Evolutionary conservation across 2,888 invertebrate species (phyloP), one percentile per base, ranked within the genome.

Genomic region (Pteria penguin): DNA sequence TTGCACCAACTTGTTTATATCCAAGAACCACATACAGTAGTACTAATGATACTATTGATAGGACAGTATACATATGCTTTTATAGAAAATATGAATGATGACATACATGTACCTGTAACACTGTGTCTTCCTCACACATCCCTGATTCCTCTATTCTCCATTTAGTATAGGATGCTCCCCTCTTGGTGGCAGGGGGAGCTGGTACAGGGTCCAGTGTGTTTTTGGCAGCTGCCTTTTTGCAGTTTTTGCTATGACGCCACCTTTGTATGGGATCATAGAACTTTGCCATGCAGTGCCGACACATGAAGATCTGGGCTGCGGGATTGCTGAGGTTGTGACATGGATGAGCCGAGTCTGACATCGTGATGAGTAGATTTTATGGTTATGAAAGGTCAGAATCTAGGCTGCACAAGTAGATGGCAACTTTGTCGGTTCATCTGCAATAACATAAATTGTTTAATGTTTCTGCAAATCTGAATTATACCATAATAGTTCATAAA

Each of bases 271-370:
- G 86, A 79, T 89, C 88, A 73, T 86, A 86, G 78, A 89, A 89
- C 76, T 86, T 87, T 77, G 86, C 84, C 87, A 88, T 88, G 75
- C 89, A 89, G 78, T 89, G 89, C 2, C 89, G 84, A 73, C 89
- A 89, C 88, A 88, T 88, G 78, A 88, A 89, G 4, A 87, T 73
- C 60, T 86, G 86, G 22, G 87, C 87, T 70, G 86, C 83, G 31
- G 89, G 88, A 22, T 88, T 85, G 77, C 89, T 89, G 63, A 89
- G 84, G 65, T 87, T 83, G 80, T 89, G 89, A 77, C 89, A 89
- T 45, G 89, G 89, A 73, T 89, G 89, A n/a, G 45, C 67, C 5
- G 67, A 67, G 52, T 36, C 45, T 11, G 45, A 36, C 45, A 36
- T 36, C 45, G 5, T 36, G 45, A 14, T 36, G n/a, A n/a, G n/a